These are phyloP conservation scores for Oenanthe melanoleuca DNA, from an alignment of 2,113 vertebrate species.

Conservation along the genomic window DNA sequence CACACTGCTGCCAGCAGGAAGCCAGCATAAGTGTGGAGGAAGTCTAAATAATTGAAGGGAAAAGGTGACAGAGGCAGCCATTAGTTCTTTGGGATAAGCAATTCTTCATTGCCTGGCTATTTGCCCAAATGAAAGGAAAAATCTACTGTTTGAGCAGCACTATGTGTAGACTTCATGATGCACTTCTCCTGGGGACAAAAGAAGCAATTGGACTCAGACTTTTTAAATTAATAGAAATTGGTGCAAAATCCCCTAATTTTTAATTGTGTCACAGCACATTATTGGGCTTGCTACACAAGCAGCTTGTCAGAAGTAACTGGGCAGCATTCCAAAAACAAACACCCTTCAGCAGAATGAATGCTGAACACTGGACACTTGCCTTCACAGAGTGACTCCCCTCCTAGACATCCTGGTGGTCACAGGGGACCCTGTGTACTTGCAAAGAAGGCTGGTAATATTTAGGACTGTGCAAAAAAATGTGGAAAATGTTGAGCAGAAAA, in stretches of 20 bases:
- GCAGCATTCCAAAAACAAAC: background rate
- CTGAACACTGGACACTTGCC: background rate
- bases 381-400: background rate
- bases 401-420: background rate
- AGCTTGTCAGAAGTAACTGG: background rate
- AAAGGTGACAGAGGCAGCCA: slow-evolving; percentile 50
- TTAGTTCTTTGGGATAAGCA: slow-evolving; percentile 56
- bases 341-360: background rate
- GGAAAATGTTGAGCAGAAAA: background rate
- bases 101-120: slow-evolving; percentile 47
- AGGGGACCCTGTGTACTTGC: background rate
- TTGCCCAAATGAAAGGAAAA: slow-evolving; percentile 29
- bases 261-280: background rate
- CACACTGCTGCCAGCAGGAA: slow-evolving; percentile 63
- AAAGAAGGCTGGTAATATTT: background rate
- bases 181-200: background rate
- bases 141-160: background rate
- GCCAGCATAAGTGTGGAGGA: slow-evolving; percentile 26
- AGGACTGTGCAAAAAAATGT: background rate
- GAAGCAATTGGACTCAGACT: background rate
- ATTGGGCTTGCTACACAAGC: background rate
- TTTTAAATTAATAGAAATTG: background rate
- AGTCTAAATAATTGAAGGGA: slow-evolving; percentile 74
- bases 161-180: background rate
- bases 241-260: background rate